Base-by-base conservation (phyloP, 1,140 invertebrate species). In the Drosophila tani region DNA sequence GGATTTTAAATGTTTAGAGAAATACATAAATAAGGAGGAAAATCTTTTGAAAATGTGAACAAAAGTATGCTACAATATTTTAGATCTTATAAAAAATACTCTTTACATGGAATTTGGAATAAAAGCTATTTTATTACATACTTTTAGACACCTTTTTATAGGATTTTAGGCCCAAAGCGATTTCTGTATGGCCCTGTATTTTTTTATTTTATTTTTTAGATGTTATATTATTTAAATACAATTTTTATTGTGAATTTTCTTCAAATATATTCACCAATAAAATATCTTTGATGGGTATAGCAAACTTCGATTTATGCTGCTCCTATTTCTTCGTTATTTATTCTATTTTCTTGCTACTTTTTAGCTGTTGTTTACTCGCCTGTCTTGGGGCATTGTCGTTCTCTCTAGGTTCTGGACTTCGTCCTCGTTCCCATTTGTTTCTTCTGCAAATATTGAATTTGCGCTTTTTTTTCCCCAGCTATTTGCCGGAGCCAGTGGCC, bases 371-470 rank as follows among this genome's bases (percentile, higher is more conserved):
- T 83, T 87, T 87, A 74, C 77, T 64, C 67, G 60, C 51, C 66
- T 67, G 45, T 57, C 60, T 47, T 63, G 56, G 29, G 69, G 58
- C 49, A 65, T 68, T 70, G 69, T 51, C 69, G 69, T 73, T 15
- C 38, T 38, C 38, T 38, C 38, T 38, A 6, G 5, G 60, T 41
- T 17, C 27, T 35, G 40, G 56, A 24, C 56, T 19, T 56, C 55
- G 67, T 65, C 53, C 62, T 79, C 78, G 70, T 67, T 65, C 70
- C 75, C 71, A 84, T 90, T 90, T 88, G 75, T 78, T 88, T 86
- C 59, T 81, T 82, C 58, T 40, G 69, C 86, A 88, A 88, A 90
- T 90, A 91, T 91, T 90, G 82, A 82, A 86, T 86, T 75, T 75
- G 86, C 63, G 83, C 71, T 88, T 83, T 55, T 55, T 86, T 87